A percentile compares a stretch with the other conserved stretches of the same genome.
These are phyloP conservation scores for Momotus momota DNA, from an alignment of 2,797 vertebrate species.

Conservation along the genomic window DNA sequence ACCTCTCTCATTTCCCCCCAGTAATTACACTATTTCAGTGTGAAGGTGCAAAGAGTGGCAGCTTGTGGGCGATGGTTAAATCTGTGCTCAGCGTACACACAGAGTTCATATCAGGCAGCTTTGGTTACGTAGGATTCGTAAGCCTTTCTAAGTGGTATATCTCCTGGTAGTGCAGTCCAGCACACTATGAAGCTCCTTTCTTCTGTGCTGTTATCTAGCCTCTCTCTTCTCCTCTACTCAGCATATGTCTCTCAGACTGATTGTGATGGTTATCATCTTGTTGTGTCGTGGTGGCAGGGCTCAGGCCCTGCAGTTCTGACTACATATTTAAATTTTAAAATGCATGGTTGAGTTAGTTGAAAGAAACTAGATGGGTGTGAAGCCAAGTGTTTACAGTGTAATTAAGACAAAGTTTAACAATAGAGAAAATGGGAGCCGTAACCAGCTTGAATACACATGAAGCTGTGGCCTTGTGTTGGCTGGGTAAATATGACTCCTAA, in stretches of 20 bases:
- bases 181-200: background rate
- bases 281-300: conserved; percentile 25
- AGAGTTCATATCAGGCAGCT: background rate
- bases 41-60: background rate
- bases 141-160: background rate
- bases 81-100: background rate
- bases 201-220: background rate
- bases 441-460: background rate
- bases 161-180: background rate
- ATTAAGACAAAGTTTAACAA: conserved; percentile 55
- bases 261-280: background rate
- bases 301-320: background rate
- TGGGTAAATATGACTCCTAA: background rate
- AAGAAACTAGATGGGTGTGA: conserved; percentile 39
- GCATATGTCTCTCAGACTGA: background rate
- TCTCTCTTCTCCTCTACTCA: background rate
- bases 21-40: background rate
- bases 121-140: background rate
- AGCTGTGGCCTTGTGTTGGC: background rate
- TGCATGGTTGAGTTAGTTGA: conserved; percentile 46
- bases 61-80: background rate
- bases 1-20: background rate
- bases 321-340: conserved; percentile 18
- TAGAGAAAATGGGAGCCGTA: conserved; percentile 25
- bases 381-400: conserved; percentile 52